phyloP scores from a whole-genome alignment of 2,113 vertebrate genomes.

The Thalassarche chlororhynchos region DNA sequence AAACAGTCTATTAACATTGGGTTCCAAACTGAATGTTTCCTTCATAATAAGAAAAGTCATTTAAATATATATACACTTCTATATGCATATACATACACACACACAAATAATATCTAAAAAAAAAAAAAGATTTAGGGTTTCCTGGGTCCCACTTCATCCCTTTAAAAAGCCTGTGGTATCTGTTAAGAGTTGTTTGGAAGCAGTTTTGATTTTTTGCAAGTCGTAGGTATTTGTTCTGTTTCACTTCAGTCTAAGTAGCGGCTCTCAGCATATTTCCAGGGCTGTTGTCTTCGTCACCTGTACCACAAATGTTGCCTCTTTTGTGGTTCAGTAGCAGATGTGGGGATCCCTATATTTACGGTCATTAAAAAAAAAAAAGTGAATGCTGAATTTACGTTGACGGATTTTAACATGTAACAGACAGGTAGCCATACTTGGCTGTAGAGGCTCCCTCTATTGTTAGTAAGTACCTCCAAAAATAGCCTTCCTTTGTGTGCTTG shows the following conservation, averaged over 20 bases:
- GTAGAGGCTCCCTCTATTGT: not conserved
- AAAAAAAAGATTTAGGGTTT: not conserved
- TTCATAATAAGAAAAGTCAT: not conserved
- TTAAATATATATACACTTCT: not conserved
- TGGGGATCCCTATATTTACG: not conserved
- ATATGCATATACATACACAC: not conserved
- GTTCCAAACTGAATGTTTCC: not conserved
- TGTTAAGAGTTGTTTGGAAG: not conserved
- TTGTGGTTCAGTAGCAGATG: not conserved
- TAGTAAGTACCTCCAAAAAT: not conserved
- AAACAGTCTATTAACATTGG: not conserved
- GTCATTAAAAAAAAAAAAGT: not conserved
- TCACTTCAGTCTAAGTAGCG: not conserved
- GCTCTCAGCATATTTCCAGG: not conserved
- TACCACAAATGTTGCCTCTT: not conserved
- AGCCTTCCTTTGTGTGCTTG: not conserved
- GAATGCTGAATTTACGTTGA: not conserved
- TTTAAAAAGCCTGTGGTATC: not conserved
- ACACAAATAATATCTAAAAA: not conserved
- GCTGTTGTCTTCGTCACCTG: not conserved
- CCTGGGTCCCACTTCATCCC: not conserved
- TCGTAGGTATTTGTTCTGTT: not conserved
- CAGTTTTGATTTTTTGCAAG: not conserved
- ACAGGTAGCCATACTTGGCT: not conserved
- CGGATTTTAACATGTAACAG: not conserved